These are phyloP conservation scores for Neogale vison DNA, from an alignment of 2,113 vertebrate genomes.

Conservation along the genomic window DNA sequence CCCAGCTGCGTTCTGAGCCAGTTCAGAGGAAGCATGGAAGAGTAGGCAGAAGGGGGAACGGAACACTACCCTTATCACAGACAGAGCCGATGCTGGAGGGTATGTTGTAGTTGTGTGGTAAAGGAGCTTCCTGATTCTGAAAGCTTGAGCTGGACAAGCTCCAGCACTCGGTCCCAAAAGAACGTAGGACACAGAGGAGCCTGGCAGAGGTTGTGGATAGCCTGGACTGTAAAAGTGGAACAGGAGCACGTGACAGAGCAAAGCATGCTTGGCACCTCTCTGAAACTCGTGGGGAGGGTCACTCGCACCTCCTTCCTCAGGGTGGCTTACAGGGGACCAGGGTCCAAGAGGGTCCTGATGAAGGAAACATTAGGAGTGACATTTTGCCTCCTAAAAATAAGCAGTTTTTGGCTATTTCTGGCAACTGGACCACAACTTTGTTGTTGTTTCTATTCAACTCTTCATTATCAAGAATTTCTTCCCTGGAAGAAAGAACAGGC, in stretches of 20 bases:
- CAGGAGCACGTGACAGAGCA: neutral
- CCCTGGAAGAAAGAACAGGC: neutral
- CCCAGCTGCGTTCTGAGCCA: neutral
- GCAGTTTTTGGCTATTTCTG: neutral
- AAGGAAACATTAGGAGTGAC: neutral
- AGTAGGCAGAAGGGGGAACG: neutral
- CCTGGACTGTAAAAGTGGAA: neutral
- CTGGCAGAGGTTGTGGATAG: neutral
- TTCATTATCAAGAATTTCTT: neutral
- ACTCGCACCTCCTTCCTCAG: too few relatives aligned
- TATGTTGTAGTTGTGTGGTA: too few relatives aligned
- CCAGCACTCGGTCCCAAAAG: too few relatives aligned
- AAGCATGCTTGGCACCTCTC: neutral
- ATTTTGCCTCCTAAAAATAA: neutral
- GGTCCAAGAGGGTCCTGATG: neutral
- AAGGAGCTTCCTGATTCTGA: neutral
- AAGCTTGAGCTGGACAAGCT: neutral
- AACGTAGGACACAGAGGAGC: neutral
- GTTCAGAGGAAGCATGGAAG: neutral
- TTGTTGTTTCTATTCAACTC: neutral
- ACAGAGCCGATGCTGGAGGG: neutral
- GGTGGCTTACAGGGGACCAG: neutral
- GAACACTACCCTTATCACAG: neutral
- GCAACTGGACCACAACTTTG: neutral
- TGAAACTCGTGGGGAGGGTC: neutral